Evolutionary conservation across 2,888 invertebrate genomes (phyloP).

Genomic region (Drosophila subsilvestris): DNA sequence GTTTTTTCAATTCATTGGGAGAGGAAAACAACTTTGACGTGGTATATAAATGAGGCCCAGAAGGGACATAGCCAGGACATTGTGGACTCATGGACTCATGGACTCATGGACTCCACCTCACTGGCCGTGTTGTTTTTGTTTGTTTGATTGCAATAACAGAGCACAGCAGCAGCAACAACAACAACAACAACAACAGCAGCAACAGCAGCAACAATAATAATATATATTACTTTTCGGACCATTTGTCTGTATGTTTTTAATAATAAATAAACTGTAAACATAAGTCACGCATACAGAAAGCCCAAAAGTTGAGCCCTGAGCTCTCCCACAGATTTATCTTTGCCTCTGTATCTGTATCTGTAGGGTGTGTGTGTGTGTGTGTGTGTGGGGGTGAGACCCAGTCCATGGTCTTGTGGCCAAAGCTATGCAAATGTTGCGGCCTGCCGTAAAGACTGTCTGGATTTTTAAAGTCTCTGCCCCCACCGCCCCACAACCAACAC

Average conservation of each 20-base stretch:
- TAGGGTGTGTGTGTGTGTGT: background rate
- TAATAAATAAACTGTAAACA: conserved; percentile 79
- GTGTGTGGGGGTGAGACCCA: conserved; percentile 7
- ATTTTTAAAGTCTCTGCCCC: conserved; percentile 14
- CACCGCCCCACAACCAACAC: background rate
- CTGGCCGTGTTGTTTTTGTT: background rate
- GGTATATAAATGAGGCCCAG: conserved; percentile 32
- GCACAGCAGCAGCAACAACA: too few species aligned
- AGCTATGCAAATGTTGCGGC: conserved; percentile 47
- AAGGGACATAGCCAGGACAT: too few species aligned
- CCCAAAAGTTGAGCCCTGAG: conserved; percentile 68
- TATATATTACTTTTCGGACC: conserved; percentile 55
- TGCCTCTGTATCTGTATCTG: background rate
- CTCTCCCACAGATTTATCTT: conserved; percentile 63
- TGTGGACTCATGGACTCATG: background rate
- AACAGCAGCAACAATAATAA: conserved; percentile 36
- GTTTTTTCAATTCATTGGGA: conserved; percentile 35
- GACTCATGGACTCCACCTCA: background rate
- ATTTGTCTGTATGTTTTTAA: conserved; percentile 74
- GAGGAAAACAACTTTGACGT: conserved; percentile 15
- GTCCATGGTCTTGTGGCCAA: conserved; percentile 28
- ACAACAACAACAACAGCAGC: conserved; percentile 1
- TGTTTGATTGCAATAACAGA: background rate
- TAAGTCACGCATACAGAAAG: conserved; percentile 75
- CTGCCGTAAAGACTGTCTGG: conserved; percentile 34